A percentile compares a stretch with the other conserved stretches of the same genome.
Conservation (phyloP, 2,113 vertebrate genomes). For the Talpa occidentalis region DNA sequence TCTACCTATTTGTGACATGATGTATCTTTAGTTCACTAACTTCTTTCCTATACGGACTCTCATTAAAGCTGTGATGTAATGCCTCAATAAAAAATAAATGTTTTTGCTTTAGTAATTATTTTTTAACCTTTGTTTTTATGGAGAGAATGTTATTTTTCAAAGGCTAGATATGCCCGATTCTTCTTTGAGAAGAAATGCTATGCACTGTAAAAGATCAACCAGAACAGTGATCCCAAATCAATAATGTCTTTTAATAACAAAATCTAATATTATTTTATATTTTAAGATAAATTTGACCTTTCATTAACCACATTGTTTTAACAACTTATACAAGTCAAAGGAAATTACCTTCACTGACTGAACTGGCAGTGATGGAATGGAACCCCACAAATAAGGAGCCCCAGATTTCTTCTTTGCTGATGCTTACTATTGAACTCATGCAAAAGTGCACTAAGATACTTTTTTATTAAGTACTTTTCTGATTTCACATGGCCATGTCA, state of each 20-base stretch:
- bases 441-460: background rate
- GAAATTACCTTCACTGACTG: background rate
- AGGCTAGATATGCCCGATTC: background rate
- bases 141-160: constrained; percentile 57
- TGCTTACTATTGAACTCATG: constrained; percentile 19
- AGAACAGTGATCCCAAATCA: background rate
- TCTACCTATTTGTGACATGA: background rate
- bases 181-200: background rate
- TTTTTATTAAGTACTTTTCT: constrained; percentile 45
- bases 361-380: constrained; percentile 32
- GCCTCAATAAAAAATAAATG: constrained; percentile 45
- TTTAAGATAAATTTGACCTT: constrained; percentile 30
- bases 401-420: background rate
- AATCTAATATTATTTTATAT: constrained; percentile 22
- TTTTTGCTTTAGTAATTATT: constrained; percentile 32
- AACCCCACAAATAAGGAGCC: background rate
- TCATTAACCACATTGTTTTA: constrained; percentile 2
- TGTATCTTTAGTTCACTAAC: background rate
- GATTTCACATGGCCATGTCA: background rate
- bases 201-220: background rate
- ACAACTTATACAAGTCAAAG: background rate
- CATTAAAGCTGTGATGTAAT: constrained; percentile 10
- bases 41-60: background rate
- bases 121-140: constrained; percentile 48
- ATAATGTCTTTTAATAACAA: background rate